Evolutionary conservation across 2,888 invertebrate species (phyloP).

Genomic region (Penaeus monodon): DNA sequence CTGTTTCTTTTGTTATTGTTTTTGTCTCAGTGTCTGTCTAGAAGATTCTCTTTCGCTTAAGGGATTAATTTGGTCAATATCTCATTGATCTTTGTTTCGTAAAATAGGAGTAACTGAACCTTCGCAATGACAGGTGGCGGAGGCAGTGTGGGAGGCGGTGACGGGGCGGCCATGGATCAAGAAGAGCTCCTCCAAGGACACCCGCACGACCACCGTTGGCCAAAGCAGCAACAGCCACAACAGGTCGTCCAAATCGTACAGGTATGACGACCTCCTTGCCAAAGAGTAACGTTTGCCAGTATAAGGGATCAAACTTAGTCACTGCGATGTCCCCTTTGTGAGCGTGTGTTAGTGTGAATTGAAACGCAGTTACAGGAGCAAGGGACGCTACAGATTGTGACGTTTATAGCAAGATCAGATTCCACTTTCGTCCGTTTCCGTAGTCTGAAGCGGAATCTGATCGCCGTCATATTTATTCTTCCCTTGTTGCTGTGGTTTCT

Average conservation of each 20-base stretch:
- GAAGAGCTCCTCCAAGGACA: constrained; percentile 24
- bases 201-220: constrained; percentile 34
- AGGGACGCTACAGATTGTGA: too few relatives aligned
- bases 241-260: constrained; percentile 36
- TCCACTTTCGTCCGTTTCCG: too few relatives aligned
- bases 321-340: neutral
- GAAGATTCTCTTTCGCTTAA: constrained; percentile 67
- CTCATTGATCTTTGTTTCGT: neutral
- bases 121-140: constrained; percentile 34
- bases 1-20: too few relatives aligned
- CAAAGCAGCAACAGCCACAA: constrained; percentile 21
- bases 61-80: neutral
- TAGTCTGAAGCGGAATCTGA: too few relatives aligned
- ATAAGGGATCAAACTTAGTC: neutral
- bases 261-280: neutral
- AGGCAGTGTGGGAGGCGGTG: constrained; percentile 47
- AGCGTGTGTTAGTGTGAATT: too few relatives aligned
- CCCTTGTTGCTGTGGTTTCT: too few relatives aligned
- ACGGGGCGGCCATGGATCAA: constrained; percentile 34
- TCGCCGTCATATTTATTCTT: too few relatives aligned
- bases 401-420: too few relatives aligned
- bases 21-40: too few relatives aligned
- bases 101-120: neutral
- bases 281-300: neutral
- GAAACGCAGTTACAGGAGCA: too few relatives aligned